Base-by-base conservation (phyloP, 2,888 invertebrate species). In the Masnerella sp. region DNA sequence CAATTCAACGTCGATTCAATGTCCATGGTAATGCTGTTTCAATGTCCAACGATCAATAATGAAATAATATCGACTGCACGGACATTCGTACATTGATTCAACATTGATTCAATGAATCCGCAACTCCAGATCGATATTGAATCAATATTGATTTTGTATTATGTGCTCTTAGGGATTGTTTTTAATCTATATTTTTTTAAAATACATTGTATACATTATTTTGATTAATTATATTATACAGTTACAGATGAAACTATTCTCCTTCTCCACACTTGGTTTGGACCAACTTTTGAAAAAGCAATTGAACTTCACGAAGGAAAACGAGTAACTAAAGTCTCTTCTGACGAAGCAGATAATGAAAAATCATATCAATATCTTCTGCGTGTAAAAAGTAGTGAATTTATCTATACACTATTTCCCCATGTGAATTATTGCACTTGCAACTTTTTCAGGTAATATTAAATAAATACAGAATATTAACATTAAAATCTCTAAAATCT, bases 1-100 rank as follows among this genome's bases (percentile, higher is more conserved):
- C 93, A 95, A 95, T 86, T 95, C 95, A 67, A 91, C 89, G 77
- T 93, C 92, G 83, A 93, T 92, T n/a, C n/a, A n/a, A n/a, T n/a
- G n/a, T n/a, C n/a, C n/a, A n/a, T n/a, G n/a, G n/a, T n/a, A n/a
- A n/a, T n/a, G n/a, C n/a, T n/a, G n/a, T n/a, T n/a, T n/a, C n/a
- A n/a, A n/a, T n/a, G n/a, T n/a, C n/a, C n/a, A n/a, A n/a, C n/a
- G n/a, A n/a, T n/a, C n/a, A n/a, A n/a, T n/a, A n/a, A n/a, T n/a
- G n/a, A n/a, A n/a, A n/a, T n/a, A n/a, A n/a, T n/a, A n/a, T n/a
- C n/a, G n/a, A n/a, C n/a, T n/a, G n/a, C n/a, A n/a, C n/a, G n/a
- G n/a, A n/a, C n/a, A n/a, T n/a, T n/a, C n/a, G n/a, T n/a, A n/a
- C n/a, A n/a, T n/a, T n/a, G n/a, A n/a, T n/a, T n/a, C n/a, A n/a